Percentiles rank a stretch among this genome's conserved stretches.
Evolutionary conservation across 1,140 invertebrate species (phyloP).

Genomic region (Sitophilus oryzae): DNA sequence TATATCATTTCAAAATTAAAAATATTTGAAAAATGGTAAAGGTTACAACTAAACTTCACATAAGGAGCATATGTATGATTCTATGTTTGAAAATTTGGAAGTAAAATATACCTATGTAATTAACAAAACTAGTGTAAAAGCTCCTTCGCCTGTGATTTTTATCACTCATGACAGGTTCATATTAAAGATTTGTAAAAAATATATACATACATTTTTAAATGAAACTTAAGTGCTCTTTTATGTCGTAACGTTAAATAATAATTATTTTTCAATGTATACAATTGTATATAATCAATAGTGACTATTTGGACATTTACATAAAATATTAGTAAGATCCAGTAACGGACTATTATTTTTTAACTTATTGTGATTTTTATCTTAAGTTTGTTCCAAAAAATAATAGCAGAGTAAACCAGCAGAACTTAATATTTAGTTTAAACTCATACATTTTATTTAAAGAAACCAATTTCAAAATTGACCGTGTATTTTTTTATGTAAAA

Average conservation of each 20-base stretch:
- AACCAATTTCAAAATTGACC: no score
- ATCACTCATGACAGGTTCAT: neutral
- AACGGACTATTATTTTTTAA: no score
- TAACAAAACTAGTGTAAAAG: neutral
- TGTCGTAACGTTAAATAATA: slow-evolving; percentile 41
- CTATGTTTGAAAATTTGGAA: neutral
- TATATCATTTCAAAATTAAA: no score
- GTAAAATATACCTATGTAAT: neutral
- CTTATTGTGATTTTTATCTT: no score
- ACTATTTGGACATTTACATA: slow-evolving; percentile 5
- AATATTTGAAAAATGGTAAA: no score
- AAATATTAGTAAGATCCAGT: slow-evolving; percentile 3
- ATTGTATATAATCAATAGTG: slow-evolving; percentile 41
- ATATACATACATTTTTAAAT: slow-evolving; percentile 30
- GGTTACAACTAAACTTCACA: no score
- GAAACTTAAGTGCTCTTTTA: slow-evolving; percentile 46
- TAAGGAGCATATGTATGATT: neutral
- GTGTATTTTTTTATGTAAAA: no score
- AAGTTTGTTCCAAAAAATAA: no score
- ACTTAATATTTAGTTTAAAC: no score
- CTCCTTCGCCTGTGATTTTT: slow-evolving; percentile 1
- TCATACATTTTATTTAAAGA: no score
- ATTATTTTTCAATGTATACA: slow-evolving; percentile 46
- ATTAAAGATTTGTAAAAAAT: slow-evolving; percentile 20
- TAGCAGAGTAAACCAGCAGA: no score